Percentiles rank a stretch among this genome's conserved stretches.
phyloP scores from a whole-genome alignment of 2,113 vertebrate species.

The Cololabis saira region DNA sequence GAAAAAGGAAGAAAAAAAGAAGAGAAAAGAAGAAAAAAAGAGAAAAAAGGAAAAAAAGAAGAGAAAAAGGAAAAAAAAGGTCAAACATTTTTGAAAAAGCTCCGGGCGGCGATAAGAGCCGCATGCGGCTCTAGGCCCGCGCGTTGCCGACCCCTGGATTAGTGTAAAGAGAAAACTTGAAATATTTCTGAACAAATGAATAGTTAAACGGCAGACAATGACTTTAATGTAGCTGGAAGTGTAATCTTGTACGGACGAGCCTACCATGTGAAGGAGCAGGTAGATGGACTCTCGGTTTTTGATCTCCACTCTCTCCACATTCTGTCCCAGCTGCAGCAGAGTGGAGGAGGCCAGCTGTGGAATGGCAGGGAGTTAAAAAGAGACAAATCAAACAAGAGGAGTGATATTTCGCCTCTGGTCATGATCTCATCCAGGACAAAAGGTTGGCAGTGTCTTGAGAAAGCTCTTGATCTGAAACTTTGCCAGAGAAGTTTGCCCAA shows the following conservation, averaged over 20 bases:
- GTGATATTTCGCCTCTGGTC: slow-evolving; percentile 22
- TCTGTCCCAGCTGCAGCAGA: slow-evolving; percentile 91
- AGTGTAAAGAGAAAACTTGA: no score
- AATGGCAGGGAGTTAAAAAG: slow-evolving; percentile 18
- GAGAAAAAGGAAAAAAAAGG: no score
- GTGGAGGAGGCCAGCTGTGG: slow-evolving; percentile 88
- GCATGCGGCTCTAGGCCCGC: no score
- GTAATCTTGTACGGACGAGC: not conserved
- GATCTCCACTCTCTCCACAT: slow-evolving; percentile 81
- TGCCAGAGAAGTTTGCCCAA: not conserved
- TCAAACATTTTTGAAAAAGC: no score
- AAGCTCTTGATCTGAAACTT: slow-evolving; percentile 26
- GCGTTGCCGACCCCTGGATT: no score
- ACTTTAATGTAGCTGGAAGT: no score
- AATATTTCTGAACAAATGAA: no score
- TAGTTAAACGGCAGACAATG: no score
- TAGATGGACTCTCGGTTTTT: slow-evolving; percentile 92
- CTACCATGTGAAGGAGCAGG: slow-evolving; percentile 90
- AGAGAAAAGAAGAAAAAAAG: no score
- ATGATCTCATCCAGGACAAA: slow-evolving; percentile 17
- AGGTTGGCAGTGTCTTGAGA: slow-evolving; percentile 44
- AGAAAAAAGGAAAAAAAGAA: no score
- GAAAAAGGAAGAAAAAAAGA: no score
- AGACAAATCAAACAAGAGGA: slow-evolving; percentile 34
- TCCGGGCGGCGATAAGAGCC: no score